A percentile compares a stretch with the other conserved stretches of the same genome.
phyloP scores from a whole-genome alignment of 2,888 invertebrate species.

The Clivina fossor region DNA sequence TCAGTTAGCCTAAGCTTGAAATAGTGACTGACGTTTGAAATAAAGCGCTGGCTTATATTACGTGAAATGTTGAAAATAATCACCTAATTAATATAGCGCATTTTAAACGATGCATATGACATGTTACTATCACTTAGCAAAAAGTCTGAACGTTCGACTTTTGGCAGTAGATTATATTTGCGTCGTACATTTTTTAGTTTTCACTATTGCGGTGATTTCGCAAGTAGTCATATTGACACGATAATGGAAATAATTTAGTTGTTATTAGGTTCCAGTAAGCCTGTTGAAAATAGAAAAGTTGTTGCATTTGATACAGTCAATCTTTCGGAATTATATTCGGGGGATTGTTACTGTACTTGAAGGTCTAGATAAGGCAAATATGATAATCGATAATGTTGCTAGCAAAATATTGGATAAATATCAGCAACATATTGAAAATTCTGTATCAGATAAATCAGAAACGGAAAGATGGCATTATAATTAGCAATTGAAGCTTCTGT shows the following conservation, averaged over 20 bases:
- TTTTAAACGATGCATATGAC: slow-evolving; percentile 19
- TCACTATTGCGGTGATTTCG: neutral
- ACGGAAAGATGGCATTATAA: too few species aligned
- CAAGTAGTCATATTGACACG: slow-evolving; percentile 11
- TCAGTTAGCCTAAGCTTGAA: slow-evolving; percentile 13
- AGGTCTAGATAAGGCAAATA: too few species aligned
- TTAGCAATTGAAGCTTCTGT: too few species aligned
- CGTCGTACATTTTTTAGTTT: slow-evolving; percentile 10
- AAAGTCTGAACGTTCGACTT: slow-evolving; percentile 21
- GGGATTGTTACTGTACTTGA: too few species aligned
- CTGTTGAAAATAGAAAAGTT: neutral
- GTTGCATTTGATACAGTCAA: too few species aligned
- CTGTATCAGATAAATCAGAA: too few species aligned
- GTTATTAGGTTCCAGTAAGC: slow-evolving; percentile 8
- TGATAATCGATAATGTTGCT: too few species aligned
- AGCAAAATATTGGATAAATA: too few species aligned
- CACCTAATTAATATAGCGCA: slow-evolving; percentile 19
- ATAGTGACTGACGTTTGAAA: neutral
- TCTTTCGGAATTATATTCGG: too few species aligned
- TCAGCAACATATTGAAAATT: too few species aligned
- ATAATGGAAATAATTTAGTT: slow-evolving; percentile 14
- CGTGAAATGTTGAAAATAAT: slow-evolving; percentile 21
- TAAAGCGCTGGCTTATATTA: slow-evolving; percentile 20
- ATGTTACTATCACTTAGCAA: slow-evolving; percentile 13
- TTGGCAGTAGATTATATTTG: slow-evolving; percentile 19